Percentiles rank a stretch among this genome's conserved stretches.
Evolutionary conservation across 2,113 vertebrate species (phyloP).

Genomic region (Phylloscopus whistleri): DNA sequence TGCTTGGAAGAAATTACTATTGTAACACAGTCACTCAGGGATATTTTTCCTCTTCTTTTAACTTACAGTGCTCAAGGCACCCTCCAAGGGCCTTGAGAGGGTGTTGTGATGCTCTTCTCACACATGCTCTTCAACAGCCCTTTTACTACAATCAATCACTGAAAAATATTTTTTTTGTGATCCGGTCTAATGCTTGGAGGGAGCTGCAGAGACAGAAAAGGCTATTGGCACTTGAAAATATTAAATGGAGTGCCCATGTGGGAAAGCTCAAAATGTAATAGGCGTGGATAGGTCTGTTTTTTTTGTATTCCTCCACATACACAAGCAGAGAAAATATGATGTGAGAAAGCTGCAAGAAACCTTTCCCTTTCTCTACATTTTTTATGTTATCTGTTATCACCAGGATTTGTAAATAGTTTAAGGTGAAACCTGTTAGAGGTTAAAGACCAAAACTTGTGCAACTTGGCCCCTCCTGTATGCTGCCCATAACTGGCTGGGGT

Average conservation of each 20-base stretch:
- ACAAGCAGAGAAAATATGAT: background rate
- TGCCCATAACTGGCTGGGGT: fast-evolving
- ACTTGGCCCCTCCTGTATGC: background rate
- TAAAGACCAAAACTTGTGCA: background rate
- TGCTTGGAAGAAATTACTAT: background rate
- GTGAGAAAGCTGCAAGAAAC: background rate
- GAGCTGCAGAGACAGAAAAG: constrained; percentile 30
- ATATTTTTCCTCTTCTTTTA: constrained; percentile 40
- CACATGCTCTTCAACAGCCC: constrained; percentile 21
- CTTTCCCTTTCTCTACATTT: background rate
- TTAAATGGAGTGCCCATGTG: constrained; percentile 5
- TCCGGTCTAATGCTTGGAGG: constrained; percentile 34
- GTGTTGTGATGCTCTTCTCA: constrained; percentile 29
- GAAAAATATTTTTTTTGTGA: constrained; percentile 14
- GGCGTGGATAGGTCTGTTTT: background rate
- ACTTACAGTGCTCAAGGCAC: constrained; percentile 29
- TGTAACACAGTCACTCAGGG: background rate
- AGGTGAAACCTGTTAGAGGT: background rate
- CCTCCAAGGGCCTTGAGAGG: constrained; percentile 17
- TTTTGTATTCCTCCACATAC: background rate
- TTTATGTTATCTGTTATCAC: background rate
- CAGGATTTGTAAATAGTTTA: background rate
- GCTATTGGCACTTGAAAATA: constrained; percentile 41
- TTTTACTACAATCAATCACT: constrained; percentile 38
- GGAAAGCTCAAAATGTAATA: constrained; percentile 11